A percentile compares a stretch with the other conserved stretches of the same genome.
Evolutionary conservation across 2,888 invertebrate genomes (phyloP).

Genomic region (Thera britannica): DNA sequence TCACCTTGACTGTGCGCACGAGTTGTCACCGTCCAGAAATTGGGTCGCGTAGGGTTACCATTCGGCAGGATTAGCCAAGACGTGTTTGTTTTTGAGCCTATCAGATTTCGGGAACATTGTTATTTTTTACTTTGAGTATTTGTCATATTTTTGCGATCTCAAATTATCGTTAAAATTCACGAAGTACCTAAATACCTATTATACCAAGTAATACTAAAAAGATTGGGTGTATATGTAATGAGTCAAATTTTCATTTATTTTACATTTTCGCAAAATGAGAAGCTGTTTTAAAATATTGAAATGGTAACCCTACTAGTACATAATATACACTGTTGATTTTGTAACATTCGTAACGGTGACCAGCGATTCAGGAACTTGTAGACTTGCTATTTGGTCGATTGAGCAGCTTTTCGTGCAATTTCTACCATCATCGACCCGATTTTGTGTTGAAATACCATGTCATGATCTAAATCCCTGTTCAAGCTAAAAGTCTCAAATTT

Average conservation of each 20-base stretch:
- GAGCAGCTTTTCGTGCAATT: not conserved
- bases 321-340: slow-evolving; percentile 14
- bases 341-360: slow-evolving; percentile 13
- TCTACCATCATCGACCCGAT: not conserved
- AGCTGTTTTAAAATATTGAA: not conserved
- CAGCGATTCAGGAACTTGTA: slow-evolving; percentile 4
- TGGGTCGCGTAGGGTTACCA: slow-evolving; percentile 13
- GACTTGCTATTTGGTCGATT: not conserved
- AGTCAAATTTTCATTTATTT: no score
- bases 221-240: no score
- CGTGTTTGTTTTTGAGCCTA: not conserved
- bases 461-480: not conserved
- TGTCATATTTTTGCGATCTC: no score
- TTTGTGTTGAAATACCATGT: not conserved
- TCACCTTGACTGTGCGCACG: slow-evolving; percentile 28
- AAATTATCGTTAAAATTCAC: no score
- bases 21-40: slow-evolving; percentile 24
- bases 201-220: no score
- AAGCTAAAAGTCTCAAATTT: not conserved
- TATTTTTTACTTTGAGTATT: not conserved
- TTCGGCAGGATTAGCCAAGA: not conserved
- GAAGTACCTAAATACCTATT: no score
- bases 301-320: not conserved
- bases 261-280: not conserved
- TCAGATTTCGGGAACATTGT: not conserved